Conservation (phyloP, 2,113 vertebrate genomes). For the Carlito syrichta region DNA sequence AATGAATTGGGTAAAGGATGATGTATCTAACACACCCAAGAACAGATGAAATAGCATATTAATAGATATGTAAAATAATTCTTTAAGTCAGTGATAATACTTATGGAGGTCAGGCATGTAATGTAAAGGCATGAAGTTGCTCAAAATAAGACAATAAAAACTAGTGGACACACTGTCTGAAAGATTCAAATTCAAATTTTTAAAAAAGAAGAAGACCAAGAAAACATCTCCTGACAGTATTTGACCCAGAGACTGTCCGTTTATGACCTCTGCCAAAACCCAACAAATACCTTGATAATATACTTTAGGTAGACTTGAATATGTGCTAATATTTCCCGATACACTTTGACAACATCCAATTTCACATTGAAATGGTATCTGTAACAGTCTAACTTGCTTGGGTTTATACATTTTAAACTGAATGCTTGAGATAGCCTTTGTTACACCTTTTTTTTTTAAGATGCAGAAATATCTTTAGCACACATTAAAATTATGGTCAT, state of each 20-base stretch:
- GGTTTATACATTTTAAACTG: not conserved
- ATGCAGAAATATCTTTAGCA: not conserved
- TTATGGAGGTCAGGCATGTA: not conserved
- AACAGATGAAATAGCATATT: not conserved
- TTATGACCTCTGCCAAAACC: not conserved
- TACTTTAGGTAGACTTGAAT: not conserved
- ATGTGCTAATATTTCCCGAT: not conserved
- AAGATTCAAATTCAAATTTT: constrained; percentile 9
- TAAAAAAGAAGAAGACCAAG: not conserved
- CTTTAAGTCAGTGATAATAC: not conserved
- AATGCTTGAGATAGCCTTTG: not conserved
- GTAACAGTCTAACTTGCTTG: not conserved
- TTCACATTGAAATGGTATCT: not conserved
- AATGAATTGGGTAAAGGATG: not conserved
- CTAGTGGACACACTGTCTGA: not conserved
- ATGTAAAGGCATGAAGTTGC: not conserved
- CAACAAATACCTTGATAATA: not conserved
- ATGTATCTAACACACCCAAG: not conserved
- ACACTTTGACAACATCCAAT: not conserved
- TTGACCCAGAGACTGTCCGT: not conserved
- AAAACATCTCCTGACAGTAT: not conserved
- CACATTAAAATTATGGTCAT: constrained; percentile 10
- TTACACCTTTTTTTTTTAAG: not conserved
- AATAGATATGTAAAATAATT: not conserved
- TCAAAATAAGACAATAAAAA: not conserved